These are phyloP conservation scores for Triplophysa tibetana DNA, from an alignment of 2,113 vertebrate species.

Conservation along the genomic window DNA sequence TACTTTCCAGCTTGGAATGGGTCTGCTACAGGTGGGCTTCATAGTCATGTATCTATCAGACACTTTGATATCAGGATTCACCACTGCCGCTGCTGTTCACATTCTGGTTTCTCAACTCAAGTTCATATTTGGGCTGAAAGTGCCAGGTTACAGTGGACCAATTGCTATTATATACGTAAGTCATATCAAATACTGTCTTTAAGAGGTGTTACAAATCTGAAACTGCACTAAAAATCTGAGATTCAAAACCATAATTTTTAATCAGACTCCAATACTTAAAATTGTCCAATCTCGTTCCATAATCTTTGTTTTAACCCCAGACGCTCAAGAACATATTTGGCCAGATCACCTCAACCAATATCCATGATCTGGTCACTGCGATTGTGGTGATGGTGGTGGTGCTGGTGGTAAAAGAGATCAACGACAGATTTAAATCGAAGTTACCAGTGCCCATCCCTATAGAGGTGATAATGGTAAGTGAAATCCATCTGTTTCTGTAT, in stretches of 20 bases:
- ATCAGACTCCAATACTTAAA: too few relatives aligned
- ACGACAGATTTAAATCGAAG: constrained; percentile 86
- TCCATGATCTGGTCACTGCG: constrained; percentile 87
- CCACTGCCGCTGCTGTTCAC: constrained; percentile 90
- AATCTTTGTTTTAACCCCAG: background rate
- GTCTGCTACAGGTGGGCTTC: constrained; percentile 85
- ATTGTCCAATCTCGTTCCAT: background rate
- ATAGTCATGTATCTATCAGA: constrained; percentile 94
- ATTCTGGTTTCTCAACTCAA: constrained; percentile 95
- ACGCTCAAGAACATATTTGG: constrained; percentile 76
- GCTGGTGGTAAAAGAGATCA: constrained; percentile 88
- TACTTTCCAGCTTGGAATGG: constrained; percentile 80
- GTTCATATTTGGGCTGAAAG: constrained; percentile 85
- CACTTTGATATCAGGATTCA: constrained; percentile 90
- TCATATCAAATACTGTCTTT: constrained; percentile 23
- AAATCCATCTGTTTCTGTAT: background rate
- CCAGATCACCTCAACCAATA: constrained; percentile 82
- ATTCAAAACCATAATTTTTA: too few relatives aligned
- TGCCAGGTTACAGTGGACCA: constrained; percentile 77
- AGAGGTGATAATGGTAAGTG: constrained; percentile 90
- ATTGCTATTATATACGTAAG: constrained; percentile 88
- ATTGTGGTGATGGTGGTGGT: constrained; percentile 83
- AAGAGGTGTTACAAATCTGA: background rate
- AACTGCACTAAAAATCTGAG: background rate
- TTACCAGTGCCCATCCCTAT: constrained; percentile 91